phyloP scores from a whole-genome alignment of 1,140 invertebrate species.

The Ceratoteleas bidentatus region DNA sequence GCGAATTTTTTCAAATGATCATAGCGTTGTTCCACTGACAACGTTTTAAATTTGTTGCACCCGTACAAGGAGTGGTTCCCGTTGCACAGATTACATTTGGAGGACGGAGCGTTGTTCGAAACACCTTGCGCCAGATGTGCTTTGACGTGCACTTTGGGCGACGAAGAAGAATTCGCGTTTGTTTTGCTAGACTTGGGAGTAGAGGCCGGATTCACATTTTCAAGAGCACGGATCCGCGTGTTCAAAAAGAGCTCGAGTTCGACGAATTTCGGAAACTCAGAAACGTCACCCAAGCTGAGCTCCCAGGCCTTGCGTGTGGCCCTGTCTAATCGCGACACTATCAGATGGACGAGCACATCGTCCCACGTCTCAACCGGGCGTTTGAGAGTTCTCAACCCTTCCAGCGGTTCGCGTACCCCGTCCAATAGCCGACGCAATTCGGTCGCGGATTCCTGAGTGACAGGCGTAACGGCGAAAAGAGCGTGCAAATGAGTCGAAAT shows the following conservation, averaged over 20 bases:
- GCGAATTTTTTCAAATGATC: not conserved
- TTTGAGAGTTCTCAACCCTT: not conserved
- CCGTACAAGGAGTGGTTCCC: not conserved
- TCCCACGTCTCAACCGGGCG: not conserved
- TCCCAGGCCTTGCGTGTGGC: not conserved
- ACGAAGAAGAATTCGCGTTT: too few relatives aligned
- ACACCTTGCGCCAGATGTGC: too few relatives aligned
- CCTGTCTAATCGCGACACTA: not conserved
- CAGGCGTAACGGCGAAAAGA: not conserved
- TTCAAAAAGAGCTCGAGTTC: not conserved
- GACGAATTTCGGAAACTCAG: not conserved
- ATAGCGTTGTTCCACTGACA: not conserved
- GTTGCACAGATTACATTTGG: too few relatives aligned
- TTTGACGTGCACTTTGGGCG: too few relatives aligned
- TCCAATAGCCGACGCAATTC: not conserved
- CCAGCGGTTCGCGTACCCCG: not conserved
- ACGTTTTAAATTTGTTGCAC: not conserved
- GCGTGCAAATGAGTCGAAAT: not conserved
- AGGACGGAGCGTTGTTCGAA: too few relatives aligned
- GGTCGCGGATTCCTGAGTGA: not conserved
- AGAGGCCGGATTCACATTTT: not conserved
- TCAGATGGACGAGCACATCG: not conserved
- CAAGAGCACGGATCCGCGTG: not conserved
- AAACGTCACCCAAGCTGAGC: too few relatives aligned
- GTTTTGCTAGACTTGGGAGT: too few relatives aligned